Evolutionary conservation across 2,888 invertebrate species (phyloP).

Genomic region (Hoplodrina blanda): DNA sequence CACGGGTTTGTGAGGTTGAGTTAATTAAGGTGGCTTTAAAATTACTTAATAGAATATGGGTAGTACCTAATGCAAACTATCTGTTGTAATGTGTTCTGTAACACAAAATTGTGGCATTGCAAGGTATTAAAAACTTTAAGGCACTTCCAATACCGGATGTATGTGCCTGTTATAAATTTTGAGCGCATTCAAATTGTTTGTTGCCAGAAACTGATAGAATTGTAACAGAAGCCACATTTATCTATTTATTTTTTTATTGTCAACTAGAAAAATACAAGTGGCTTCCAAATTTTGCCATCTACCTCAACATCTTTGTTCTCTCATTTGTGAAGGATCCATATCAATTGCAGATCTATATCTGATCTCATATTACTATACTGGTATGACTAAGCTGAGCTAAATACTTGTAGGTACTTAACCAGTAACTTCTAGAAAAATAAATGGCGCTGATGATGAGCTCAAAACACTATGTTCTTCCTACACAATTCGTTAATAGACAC

Average conservation of each 20-base stretch:
- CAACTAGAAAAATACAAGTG: constrained; percentile 12
- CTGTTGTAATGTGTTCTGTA: constrained; percentile 19
- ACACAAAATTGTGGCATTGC: constrained; percentile 26
- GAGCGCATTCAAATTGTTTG: neutral
- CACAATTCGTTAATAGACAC: neutral
- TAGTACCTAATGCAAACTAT: constrained; percentile 4
- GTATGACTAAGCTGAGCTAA: constrained; percentile 3
- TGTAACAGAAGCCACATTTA: constrained; percentile 10
- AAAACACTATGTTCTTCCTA: constrained; percentile 35
- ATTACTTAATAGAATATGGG: constrained; percentile 12
- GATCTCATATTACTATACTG: constrained; percentile 15
- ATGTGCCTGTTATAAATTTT: constrained; percentile 1
- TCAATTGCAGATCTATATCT: constrained; percentile 13
- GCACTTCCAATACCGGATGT: neutral
- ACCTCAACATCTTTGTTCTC: neutral
- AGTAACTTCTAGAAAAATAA: neutral
- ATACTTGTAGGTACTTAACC: constrained; percentile 20
- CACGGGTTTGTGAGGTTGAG: neutral
- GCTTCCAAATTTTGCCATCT: neutral
- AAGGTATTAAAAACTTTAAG: constrained; percentile 28
- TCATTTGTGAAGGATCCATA: constrained; percentile 14
- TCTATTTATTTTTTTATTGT: constrained; percentile 2
- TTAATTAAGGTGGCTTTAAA: constrained; percentile 6
- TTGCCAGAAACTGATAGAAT: constrained; percentile 22
- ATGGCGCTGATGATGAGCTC: constrained; percentile 24